Evolutionary conservation across 2,888 invertebrate genomes (phyloP).

Genomic region (Zhuqinia jingwanae): DNA sequence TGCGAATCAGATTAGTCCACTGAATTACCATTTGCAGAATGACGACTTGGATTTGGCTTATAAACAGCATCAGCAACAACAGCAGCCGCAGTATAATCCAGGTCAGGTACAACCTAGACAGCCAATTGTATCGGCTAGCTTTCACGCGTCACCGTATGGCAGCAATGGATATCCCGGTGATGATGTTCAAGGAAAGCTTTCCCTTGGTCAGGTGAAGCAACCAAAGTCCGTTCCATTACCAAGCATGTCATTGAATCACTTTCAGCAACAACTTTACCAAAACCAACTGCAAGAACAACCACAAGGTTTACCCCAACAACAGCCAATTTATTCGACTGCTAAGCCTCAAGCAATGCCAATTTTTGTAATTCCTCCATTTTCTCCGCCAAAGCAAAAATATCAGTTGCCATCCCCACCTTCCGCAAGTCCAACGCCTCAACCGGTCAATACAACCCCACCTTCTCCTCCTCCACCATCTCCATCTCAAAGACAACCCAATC

Average conservation of each 20-base stretch:
- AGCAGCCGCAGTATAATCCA: not conserved
- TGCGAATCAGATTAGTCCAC: conserved; percentile 11
- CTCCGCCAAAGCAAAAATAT: not conserved
- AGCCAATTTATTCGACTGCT: conserved; percentile 9
- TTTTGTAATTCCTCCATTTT: not conserved
- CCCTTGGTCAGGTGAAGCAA: conserved; percentile 19
- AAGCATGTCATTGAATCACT: conserved; percentile 18
- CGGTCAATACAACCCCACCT: not conserved
- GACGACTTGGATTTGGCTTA: conserved; percentile 3
- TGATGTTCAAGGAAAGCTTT: conserved; percentile 16
- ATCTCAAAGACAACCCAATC: not conserved
- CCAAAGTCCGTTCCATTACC: not conserved
- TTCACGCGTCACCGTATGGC: not conserved
- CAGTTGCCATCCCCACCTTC: not conserved
- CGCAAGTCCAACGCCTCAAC: not conserved
- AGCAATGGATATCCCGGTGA: not conserved
- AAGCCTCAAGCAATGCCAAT: conserved; percentile 23
- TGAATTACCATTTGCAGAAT: conserved; percentile 40
- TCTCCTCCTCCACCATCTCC: not conserved
- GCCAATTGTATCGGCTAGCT: not conserved
- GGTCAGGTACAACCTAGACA: not conserved
- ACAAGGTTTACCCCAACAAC: not conserved
- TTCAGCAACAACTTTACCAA: conserved; percentile 40
- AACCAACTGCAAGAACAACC: conserved; percentile 21
- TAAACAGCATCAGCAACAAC: not conserved